Evolutionary conservation across 2,797 vertebrate genomes (phyloP), one percentile per base, ranked within the genome.

Genomic region (Scarus forsteni): DNA sequence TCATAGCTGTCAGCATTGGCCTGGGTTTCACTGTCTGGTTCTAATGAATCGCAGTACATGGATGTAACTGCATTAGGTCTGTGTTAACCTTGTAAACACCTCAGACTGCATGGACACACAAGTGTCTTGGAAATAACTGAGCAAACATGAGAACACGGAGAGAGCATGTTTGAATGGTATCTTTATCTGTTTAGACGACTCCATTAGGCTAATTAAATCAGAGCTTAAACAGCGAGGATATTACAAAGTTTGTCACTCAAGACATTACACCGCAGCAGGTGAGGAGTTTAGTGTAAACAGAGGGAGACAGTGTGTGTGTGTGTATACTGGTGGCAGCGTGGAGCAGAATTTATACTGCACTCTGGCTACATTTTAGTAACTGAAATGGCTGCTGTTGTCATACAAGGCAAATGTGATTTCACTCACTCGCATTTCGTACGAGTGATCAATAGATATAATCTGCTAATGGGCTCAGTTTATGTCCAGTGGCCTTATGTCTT

Each of bases 391-490:
- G 3, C 58, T 52, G 78, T 70, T 87, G 81, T 86, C 78, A 77
- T 60, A 71, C 74, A 10, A 45, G 36, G 69, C 53, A 80, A 76
- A 76, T 75, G 75, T 70, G 69, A 83, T 74, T 85, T 81, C 64
- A 74, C 64, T 73, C 68, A 66, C 74, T 78, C 66, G 14, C 83
- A 86, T 83, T 85, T 86, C 66, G 57, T 89, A 52, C 44, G 73
- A 77, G 70, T 89, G 82, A 93, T 92, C 89, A 89, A 91, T 93
- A 88, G 76, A 88, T 86, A 88, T 89, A 90, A 93, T 93, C 86
- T 91, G 70, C 92, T 93, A 93, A 93, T 93, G 92, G 90, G 52
- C 60, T 68, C 75, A 81, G 86, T 88, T 91, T 85, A 88, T 88
- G 80, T 92, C 87, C 87, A 82, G 73, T 69, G 84, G 89, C 87